Evolutionary conservation across 2,113 vertebrate species (phyloP).

Genomic region (Myxocyprinus asiaticus): DNA sequence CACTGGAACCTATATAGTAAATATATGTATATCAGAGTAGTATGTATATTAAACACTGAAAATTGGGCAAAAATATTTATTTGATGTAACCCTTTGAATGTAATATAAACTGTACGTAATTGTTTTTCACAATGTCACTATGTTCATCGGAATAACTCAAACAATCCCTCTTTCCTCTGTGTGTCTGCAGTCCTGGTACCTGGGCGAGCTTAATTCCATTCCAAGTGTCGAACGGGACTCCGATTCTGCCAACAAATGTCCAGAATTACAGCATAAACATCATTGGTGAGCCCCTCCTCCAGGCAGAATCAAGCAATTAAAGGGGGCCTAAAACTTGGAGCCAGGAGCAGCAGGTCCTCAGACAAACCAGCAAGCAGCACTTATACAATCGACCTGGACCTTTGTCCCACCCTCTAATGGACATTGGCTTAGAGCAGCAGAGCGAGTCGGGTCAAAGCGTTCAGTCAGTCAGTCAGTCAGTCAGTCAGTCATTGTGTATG

Average conservation of each 20-base stretch:
- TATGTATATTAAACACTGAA: too few species aligned
- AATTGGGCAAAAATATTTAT: too few species aligned
- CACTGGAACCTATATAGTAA: too few species aligned
- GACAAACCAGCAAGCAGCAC: slow-evolving; percentile 79
- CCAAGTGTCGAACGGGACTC: slow-evolving; percentile 99
- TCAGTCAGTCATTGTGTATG: slow-evolving; percentile 91
- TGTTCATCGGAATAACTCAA: background rate
- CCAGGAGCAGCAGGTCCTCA: slow-evolving; percentile 77
- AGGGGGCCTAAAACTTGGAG: slow-evolving; percentile 66
- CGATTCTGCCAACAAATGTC: slow-evolving; percentile 98
- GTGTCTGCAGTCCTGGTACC: slow-evolving; percentile 96
- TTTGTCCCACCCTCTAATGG: slow-evolving; percentile 60
- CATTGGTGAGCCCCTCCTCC: slow-evolving; percentile 99
- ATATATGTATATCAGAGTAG: too few species aligned
- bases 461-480: slow-evolving; percentile 76
- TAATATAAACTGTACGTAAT: too few species aligned
- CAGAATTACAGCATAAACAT: slow-evolving; percentile 99
- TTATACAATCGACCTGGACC: slow-evolving; percentile 61
- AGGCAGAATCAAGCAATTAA: slow-evolving; percentile 98
- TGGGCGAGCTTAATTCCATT: slow-evolving; percentile 99
- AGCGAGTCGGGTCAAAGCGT: slow-evolving; percentile 82
- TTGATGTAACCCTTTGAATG: too few species aligned
- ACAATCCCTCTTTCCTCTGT: slow-evolving; percentile 22
- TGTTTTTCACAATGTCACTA: too few species aligned
- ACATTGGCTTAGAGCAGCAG: slow-evolving; percentile 70